Evolutionary conservation across 2,888 invertebrate genomes (phyloP).

Genomic region (Acanthococcus lagerstroemiae): DNA sequence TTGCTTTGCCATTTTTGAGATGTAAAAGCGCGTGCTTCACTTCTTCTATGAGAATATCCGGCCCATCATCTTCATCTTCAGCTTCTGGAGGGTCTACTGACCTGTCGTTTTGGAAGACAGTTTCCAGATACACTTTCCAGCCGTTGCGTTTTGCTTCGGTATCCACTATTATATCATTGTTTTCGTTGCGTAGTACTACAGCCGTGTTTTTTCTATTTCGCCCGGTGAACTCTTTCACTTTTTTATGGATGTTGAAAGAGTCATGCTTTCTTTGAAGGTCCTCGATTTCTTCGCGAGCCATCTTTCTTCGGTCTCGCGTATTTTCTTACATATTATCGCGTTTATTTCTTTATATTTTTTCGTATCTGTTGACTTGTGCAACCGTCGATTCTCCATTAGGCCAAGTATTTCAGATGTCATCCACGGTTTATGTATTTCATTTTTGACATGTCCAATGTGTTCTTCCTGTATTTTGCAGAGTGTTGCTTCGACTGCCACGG

Average conservation of each 20-base stretch:
- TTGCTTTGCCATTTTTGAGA: too few relatives aligned
- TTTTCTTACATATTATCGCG: neutral
- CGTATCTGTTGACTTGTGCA: neutral
- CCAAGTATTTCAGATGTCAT: neutral
- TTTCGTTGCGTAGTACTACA: neutral
- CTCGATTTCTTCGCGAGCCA: neutral
- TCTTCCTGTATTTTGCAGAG: neutral
- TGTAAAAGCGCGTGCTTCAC: too few relatives aligned
- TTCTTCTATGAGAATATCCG: too few relatives aligned
- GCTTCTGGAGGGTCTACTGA: too few relatives aligned
- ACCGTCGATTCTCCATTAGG: neutral
- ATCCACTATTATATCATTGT: neutral
- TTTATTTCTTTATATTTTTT: neutral
- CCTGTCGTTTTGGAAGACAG: neutral
- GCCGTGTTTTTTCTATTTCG: neutral
- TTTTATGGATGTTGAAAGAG: neutral
- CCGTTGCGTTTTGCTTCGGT: neutral
- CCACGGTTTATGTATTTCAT: neutral
- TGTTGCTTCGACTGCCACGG: neutral
- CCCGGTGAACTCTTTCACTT: neutral
- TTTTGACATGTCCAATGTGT: neutral
- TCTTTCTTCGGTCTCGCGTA: neutral
- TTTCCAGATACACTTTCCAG: neutral
- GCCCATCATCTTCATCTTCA: too few relatives aligned
- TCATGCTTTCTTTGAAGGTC: neutral